Evolutionary conservation across 2,797 vertebrate species (phyloP).

Genomic region (Siniperca obscura): DNA sequence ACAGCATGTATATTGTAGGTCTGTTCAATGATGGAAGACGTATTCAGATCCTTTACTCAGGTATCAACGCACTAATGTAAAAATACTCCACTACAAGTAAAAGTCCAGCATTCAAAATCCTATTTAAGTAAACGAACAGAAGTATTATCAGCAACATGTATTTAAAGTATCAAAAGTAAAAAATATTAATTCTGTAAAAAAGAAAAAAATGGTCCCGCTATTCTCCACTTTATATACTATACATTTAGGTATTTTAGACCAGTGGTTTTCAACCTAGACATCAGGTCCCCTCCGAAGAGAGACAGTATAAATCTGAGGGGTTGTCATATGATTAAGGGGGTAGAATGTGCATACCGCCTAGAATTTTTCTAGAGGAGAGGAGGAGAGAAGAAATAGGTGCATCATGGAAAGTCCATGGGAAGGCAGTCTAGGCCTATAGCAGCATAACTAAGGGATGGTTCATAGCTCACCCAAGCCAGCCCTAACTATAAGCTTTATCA

Average conservation of each 20-base stretch:
- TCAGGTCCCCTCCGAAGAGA: neutral
- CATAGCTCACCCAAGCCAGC: too few relatives aligned
- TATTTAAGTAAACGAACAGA: neutral
- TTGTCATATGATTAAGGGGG: neutral
- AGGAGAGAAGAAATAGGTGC: too few relatives aligned
- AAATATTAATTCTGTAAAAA: neutral
- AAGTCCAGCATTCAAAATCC: neutral
- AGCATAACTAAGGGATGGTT: too few relatives aligned
- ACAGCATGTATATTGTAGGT: neutral
- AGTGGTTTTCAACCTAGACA: neutral
- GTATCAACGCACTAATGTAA: too few relatives aligned
- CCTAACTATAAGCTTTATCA: too few relatives aligned
- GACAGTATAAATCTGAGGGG: neutral
- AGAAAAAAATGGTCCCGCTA: neutral
- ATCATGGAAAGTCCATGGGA: too few relatives aligned
- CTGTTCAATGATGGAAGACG: neutral
- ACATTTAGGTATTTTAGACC: neutral
- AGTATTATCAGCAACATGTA: neutral
- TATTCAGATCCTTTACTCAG: neutral
- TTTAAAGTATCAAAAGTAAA: neutral
- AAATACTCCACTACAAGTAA: neutral
- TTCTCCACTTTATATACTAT: neutral
- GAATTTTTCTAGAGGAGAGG: too few relatives aligned
- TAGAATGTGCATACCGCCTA: too few relatives aligned
- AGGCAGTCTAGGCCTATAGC: too few relatives aligned